Conservation (phyloP, 2,113 vertebrate genomes). For the Psilopsiagon aymara region DNA sequence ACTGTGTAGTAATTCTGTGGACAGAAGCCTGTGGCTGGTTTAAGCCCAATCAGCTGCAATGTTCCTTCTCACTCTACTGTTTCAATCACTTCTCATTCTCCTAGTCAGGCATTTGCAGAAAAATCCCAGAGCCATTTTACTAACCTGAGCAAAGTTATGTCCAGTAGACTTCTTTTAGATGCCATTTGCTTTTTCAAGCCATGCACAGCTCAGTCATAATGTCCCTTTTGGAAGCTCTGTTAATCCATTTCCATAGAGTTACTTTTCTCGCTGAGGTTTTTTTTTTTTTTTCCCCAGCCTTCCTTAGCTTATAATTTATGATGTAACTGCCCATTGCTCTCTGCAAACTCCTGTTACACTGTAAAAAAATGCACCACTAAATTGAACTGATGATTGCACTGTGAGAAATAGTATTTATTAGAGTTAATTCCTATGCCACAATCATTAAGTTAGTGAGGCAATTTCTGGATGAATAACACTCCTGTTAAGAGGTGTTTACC, state of each 20-base stretch:
- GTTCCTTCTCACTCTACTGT: not conserved
- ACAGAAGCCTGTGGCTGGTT: not conserved
- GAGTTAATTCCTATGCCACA: not conserved
- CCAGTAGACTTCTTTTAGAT: not conserved
- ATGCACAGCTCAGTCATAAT: not conserved
- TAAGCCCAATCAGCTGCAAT: not conserved
- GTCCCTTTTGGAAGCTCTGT: not conserved
- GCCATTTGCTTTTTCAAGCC: not conserved
- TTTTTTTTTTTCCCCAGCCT: not conserved
- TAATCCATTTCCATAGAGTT: not conserved
- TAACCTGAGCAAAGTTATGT: not conserved
- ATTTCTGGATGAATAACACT: not conserved
- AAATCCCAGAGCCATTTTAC: not conserved
- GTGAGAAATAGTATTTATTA: not conserved
- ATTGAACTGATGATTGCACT: not conserved
- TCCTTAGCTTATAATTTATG: not conserved
- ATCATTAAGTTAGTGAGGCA: not conserved
- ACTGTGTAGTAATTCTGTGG: not conserved
- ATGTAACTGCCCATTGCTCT: rapidly evolving
- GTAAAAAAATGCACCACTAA: not conserved
- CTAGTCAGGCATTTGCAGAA: not conserved
- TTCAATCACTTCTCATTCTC: not conserved
- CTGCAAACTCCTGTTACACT: not conserved
- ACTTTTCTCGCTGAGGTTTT: not conserved
- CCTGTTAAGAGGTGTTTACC: not conserved